Evolutionary conservation across 2,113 vertebrate genomes (phyloP).

Genomic region (Lepisosteus oculatus): DNA sequence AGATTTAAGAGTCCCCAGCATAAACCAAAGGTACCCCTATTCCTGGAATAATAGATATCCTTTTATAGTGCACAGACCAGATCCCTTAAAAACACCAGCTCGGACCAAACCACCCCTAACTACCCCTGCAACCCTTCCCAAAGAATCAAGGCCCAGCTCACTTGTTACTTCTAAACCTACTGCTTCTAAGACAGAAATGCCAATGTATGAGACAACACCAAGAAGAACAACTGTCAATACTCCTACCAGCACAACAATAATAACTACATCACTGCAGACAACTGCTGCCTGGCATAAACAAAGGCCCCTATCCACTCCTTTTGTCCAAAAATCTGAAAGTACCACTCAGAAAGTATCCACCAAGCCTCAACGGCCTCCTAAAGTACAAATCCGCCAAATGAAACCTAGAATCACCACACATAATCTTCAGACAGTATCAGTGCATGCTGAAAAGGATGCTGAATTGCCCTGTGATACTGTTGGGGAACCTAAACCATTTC

Average conservation of each 20-base stretch:
- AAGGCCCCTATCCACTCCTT: conserved; percentile 24
- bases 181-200: conserved; percentile 24
- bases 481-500: conserved; percentile 74
- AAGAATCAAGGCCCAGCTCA: conserved; percentile 24
- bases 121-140: conserved; percentile 22
- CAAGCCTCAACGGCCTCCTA: conserved; percentile 34
- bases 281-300: conserved; percentile 32
- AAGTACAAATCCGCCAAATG: conserved; percentile 40
- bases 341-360: conserved; percentile 30
- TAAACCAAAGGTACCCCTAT: conserved; percentile 36
- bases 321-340: conserved; percentile 35
- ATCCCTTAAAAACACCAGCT: conserved; percentile 13
- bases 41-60: conserved; percentile 39
- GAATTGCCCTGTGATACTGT: conserved; percentile 74
- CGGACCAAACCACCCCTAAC: conserved; percentile 31
- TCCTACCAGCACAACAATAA: conserved; percentile 22
- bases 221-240: conserved; percentile 6
- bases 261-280: conserved; percentile 14
- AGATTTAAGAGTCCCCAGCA: conserved; percentile 28
- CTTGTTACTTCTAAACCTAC: conserved; percentile 25
- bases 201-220: neutral
- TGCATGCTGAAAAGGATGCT: conserved; percentile 70
- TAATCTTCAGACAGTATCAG: conserved; percentile 54
- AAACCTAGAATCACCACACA: conserved; percentile 68
- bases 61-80: conserved; percentile 39